Evolutionary conservation across 2,888 invertebrate species (phyloP).

Genomic region (Cremastinae sp.): DNA sequence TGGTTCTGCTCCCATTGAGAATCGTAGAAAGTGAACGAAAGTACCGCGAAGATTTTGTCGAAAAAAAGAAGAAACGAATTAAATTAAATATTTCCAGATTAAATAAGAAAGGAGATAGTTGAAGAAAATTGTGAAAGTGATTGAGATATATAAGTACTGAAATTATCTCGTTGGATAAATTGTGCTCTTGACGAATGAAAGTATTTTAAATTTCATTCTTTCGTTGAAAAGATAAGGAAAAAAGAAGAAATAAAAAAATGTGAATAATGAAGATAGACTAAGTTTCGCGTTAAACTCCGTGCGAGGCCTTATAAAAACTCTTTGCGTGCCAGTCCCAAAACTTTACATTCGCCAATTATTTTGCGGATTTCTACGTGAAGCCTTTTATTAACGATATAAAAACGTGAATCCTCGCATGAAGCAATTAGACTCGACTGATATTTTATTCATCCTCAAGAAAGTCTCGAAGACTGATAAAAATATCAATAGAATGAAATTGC

Average conservation of each 20-base stretch:
- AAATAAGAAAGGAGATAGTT: neutral
- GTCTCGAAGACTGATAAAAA: neutral
- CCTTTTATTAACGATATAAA: constrained; percentile 7
- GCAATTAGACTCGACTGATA: constrained; percentile 1
- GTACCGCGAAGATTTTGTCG: neutral
- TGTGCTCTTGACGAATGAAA: constrained; percentile 50
- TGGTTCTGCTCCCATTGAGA: neutral
- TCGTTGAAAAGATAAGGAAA: constrained; percentile 18
- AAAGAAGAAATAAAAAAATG: constrained; percentile 11
- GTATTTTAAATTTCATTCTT: constrained; percentile 41
- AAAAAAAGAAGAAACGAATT: neutral
- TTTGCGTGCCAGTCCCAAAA: constrained; percentile 56
- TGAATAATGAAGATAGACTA: constrained; percentile 36
- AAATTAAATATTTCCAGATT: constrained; percentile 31
- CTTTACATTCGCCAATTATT: constrained; percentile 54
- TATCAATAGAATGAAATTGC: neutral
- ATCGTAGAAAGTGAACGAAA: neutral
- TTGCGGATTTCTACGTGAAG: constrained; percentile 26
- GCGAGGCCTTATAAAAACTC: constrained; percentile 62
- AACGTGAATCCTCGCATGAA: neutral
- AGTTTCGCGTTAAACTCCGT: constrained; percentile 49
- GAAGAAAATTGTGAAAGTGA: constrained; percentile 57
- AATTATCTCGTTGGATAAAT: constrained; percentile 37
- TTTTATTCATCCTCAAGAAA: neutral
- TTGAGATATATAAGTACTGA: constrained; percentile 46